Base-by-base conservation (phyloP, 2,888 invertebrate genomes). In the Drosophila quinaria region DNA sequence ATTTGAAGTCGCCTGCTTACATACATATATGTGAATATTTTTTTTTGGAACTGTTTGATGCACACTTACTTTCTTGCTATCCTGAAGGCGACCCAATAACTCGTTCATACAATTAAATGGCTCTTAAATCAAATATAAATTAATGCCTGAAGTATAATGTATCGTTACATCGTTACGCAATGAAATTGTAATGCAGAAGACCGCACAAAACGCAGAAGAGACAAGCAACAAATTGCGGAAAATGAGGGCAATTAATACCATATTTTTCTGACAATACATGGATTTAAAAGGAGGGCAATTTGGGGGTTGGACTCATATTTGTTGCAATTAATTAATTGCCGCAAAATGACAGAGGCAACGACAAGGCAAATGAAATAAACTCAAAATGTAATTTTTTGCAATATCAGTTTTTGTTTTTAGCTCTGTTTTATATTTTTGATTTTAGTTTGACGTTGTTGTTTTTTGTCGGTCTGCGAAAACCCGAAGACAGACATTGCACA, bases 251-350 rank as follows among this genome's bases (percentile, higher is more conserved):
- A 87, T 81, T 82, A 87, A 87, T 81, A 63, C 64, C 44, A 82
- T 84, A 84, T 81, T 74, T 82, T 66, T 56, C 51, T 49, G 37
- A 42, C 63, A 2, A 41, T 31, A 39, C 5, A 17, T 39, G 31
- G 8, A 44, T 44, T 13, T 19, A 29, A 10, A 37, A 9, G 49
- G 41, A 39, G 37, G 19, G 52, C 52, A 62, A 15, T 49, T 35
- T 49, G 42, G 69, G 60, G 69, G 60, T 65, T 65, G 75, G 62
- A 81, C 87, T 80, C 88, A 86, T 89, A 89, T 81, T 85, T 74
- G 82, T 58, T 77, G 68, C 80, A 74, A 74, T 77, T 87, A 89
- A 87, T 87, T 87, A 87, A 87, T 89, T 87, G 86, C 86, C 76
- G 72, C 80, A 78, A 85, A 89, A 84, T 73, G 77, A 78, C 70